These are phyloP conservation scores for Empidonax alnorum DNA, from an alignment of 2,113 vertebrate species.

Conservation along the genomic window DNA sequence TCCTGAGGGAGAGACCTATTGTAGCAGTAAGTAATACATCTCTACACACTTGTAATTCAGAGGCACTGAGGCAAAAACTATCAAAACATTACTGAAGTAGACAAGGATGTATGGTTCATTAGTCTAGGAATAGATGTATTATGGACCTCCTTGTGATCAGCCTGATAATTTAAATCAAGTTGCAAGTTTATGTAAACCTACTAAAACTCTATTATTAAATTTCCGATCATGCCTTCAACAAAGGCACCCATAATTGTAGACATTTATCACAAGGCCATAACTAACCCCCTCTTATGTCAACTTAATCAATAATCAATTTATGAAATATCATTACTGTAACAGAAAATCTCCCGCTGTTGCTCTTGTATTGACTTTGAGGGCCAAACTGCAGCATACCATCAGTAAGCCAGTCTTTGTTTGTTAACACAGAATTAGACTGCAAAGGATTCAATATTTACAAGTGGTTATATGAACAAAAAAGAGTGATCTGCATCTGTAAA, in stretches of 20 bases:
- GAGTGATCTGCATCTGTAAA: neutral
- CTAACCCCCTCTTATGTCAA: neutral
- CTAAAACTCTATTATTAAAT: conserved; percentile 50
- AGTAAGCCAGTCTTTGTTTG: neutral
- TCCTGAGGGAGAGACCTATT: conserved; percentile 50
- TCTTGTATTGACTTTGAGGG: neutral
- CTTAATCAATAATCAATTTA: conserved; percentile 61
- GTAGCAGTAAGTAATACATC: conserved; percentile 46
- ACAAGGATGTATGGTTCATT: conserved; percentile 75
- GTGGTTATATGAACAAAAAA: neutral
- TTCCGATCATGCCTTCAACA: conserved; percentile 36
- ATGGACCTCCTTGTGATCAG: conserved; percentile 68
- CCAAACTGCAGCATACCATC: neutral
- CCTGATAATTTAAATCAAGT: conserved; percentile 73
- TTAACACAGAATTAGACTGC: conserved; percentile 16
- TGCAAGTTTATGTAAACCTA: conserved; percentile 50
- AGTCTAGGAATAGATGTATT: conserved; percentile 69
- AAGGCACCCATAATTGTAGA: neutral
- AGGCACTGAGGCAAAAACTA: conserved; percentile 74
- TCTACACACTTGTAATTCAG: conserved; percentile 69
- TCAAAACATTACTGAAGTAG: conserved; percentile 73
- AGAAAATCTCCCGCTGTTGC: conserved; percentile 22
- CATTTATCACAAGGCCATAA: conserved; percentile 25
- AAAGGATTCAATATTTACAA: conserved; percentile 12
- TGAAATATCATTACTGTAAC: conserved; percentile 46